Evolutionary conservation across 1,140 invertebrate species (phyloP), one percentile per base, ranked within the genome.

Genomic region (Brachionus asplanchnoidis): DNA sequence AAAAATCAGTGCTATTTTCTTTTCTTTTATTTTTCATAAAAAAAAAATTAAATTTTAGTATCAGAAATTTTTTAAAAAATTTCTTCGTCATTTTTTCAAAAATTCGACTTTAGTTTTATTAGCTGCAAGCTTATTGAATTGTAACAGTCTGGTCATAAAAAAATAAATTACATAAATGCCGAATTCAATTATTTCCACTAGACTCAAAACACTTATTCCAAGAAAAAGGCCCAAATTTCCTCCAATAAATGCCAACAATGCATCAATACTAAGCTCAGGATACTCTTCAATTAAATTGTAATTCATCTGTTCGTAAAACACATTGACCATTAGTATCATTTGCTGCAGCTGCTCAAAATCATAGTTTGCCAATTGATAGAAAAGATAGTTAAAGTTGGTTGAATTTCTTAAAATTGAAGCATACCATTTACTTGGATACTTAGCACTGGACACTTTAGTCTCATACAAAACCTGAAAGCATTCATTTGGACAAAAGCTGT

Each of bases 391-490:
- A 23, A 20, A 56, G 17, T 17, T 56, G 7, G 3, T 7, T 56
- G 65, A 32, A 32, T 32, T 68, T 3, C n/a, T 68, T 26, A 68
- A 68, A 26, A 68, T 36, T 32, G 23, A 32, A 20, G 65, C 7
- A 20, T 68, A 68, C 65, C 65, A 68, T 32, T 68, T 68, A 26
- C 20, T 68, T 32, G 65, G 65, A n/a, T 68, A 68, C n/a, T 68
- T 68, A 40, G 68, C 68, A n/a, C 8, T 42, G 2, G 11, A n/a
- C 36, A 40, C 8, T 73, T 42, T 36, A 42, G 11, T 12, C n/a
- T 73, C 68, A 73, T 73, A 73, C 12, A 73, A 36, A 40, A 73
- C 8, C 17, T 73, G 40, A 17, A 20, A 40, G 36, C 68, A 73
- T 14, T 73, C 68, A n/a, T 40, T 42, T 4, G 68, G 70, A 46